Evolutionary conservation across 1,140 invertebrate genomes (phyloP), one percentile per base, ranked within the genome.

Genomic region (Trichomalopsis sarcophagae): DNA sequence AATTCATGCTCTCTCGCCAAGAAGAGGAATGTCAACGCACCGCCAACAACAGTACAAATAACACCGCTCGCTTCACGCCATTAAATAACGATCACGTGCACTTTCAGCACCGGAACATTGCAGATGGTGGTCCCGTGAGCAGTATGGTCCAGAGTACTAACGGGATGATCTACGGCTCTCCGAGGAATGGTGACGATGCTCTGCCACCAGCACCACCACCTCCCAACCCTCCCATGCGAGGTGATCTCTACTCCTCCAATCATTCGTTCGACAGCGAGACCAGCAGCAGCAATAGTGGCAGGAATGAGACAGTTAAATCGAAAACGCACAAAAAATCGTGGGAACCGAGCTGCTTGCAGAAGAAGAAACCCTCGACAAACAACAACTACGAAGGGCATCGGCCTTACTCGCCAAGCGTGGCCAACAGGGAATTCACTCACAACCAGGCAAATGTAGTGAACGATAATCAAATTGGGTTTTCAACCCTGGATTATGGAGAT

Each of bases 1-100:
- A 96, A 90, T 94, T 97, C 87, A 96, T 97, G 96, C 92, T 96
- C 71, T 94, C 95, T 82, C 95, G 96, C 87, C 96, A 96, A 89
- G 95, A 94, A 83, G 95, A 96, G 91, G 96, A 96, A 89, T 93
- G 95, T n/a, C 91, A 87, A 66, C 79, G 78, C 40, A 83, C 75
- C 40, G 44, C 62, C 30, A 86, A 68, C 9, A 82, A 76, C 40
- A 89, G 86, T 36, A 85, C 78, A 71, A 87, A 88, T 13, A 66
- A 87, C 27, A 88, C 88, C 2, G 73, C 89, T 1, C 88, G 86
- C 2, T 77, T 87, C 7, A 90, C 89, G 1, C 87, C 89, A 79
- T 77, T 90, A 14, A 88, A 87, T 13, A 91, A 86, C n/a, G 91
- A 92, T 88, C 91, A 92, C 17, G 85, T 90, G 68, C 90, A 91